Conservation (phyloP, 2,797 vertebrate species). For the Poeciliopsis presidionis region DNA sequence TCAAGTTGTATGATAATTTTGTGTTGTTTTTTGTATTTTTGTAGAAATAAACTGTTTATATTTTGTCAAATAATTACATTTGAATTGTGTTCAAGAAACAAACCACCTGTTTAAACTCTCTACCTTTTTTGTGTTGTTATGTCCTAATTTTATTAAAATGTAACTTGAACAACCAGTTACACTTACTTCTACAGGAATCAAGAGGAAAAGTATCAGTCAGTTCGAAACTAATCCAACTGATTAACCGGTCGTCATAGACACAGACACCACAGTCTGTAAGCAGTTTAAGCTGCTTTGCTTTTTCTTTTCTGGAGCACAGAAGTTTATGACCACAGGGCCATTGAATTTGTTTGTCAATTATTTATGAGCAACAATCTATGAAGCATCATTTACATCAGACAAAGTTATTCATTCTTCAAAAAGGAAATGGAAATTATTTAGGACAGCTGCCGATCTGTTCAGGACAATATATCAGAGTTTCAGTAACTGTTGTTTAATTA, state of each 20-base stretch:
- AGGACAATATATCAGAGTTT: neutral
- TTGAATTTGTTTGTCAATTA: neutral
- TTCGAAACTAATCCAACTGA: neutral
- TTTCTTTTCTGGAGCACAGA: neutral
- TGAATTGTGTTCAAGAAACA: too few relatives aligned
- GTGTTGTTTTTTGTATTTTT: too few relatives aligned
- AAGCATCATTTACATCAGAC: neutral
- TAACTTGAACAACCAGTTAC: too few relatives aligned
- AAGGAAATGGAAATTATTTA: neutral
- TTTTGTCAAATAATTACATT: too few relatives aligned
- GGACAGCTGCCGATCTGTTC: neutral
- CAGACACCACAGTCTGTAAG: too few relatives aligned
- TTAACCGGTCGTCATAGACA: neutral
- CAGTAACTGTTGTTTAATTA: neutral
- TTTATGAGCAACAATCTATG: neutral
- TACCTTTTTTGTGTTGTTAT: too few relatives aligned
- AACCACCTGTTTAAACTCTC: too few relatives aligned
- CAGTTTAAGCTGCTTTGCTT: neutral
- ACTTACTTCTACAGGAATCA: neutral
- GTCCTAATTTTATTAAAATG: too few relatives aligned
- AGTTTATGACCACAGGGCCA: neutral
- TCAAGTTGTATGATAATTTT: too few relatives aligned
- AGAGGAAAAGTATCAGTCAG: neutral
- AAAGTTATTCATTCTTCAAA: neutral
- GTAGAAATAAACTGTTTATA: too few relatives aligned